These are phyloP conservation scores for Pionites leucogaster DNA, from an alignment of 2,113 vertebrate species.

Conservation along the genomic window DNA sequence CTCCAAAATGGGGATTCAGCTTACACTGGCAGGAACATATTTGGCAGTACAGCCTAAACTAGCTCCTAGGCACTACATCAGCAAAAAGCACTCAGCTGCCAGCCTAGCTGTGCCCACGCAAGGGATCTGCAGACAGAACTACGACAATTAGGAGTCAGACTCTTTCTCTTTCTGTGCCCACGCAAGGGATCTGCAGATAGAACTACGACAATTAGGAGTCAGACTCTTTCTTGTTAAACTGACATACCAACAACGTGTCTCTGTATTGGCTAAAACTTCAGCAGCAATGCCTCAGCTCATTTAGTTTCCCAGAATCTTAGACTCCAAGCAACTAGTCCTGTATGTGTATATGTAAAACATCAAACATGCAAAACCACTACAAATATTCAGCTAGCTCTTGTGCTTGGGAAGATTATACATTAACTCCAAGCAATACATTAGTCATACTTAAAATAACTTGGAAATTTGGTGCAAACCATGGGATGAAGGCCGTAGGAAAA, in stretches of 20 bases:
- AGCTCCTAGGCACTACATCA: not conserved
- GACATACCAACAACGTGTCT: not conserved
- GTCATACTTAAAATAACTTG: not conserved
- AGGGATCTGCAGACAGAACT: not conserved
- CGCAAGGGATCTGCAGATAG: not conserved
- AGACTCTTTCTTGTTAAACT: not conserved
- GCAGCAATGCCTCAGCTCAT: not conserved
- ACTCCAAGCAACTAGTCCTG: not conserved
- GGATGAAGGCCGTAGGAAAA: fast-evolving
- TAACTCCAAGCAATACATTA: not conserved
- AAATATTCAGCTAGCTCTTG: not conserved
- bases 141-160: not conserved
- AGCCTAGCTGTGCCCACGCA: not conserved
- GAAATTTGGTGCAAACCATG: not conserved
- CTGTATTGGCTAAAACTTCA: not conserved
- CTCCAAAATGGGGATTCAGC: not conserved
- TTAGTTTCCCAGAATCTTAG: not conserved
- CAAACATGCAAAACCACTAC: not conserved
- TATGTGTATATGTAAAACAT: not conserved
- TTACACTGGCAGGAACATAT: not conserved
- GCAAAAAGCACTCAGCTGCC: not conserved
- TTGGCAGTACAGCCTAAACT: not conserved
- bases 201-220: not conserved
- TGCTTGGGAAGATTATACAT: not conserved
- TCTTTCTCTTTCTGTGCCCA: not conserved